Base-by-base conservation (phyloP, 2,888 invertebrate genomes). In the Vesta saturnalis region DNA sequence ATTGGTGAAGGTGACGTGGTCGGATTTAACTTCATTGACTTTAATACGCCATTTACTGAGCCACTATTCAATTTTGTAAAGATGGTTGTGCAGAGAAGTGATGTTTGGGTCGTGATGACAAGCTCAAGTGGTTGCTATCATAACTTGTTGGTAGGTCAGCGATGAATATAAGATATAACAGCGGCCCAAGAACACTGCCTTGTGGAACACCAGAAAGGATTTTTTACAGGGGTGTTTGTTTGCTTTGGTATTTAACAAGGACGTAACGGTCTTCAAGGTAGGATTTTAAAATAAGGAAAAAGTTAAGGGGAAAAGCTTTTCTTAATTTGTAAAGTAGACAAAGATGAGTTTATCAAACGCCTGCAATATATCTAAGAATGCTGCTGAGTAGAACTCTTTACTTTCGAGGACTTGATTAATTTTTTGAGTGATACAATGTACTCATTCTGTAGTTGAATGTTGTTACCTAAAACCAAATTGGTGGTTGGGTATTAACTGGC, bases 181-280 rank as follows among this genome's bases (percentile, higher is more conserved):
- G 46, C n/a, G 49, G 49, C 15, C 49, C 49, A 5, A 49, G 5
- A 49, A 49, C 19, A 16, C 49, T 49, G 49, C 49, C 43, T 14
- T 43, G 43, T 2, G 16, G 49, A 10, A 49, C 49, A 49, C 49
- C 49, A 3, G 19, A 6, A 15, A 10, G 1, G 16, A 49, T 49
- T 5, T 4, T 6, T 10, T 49, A 16, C 14, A 14, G 16, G 49
- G 5, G 14, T n/a, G 49, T 15, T 49, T 4, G 16, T 5, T 16
- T 19, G 19, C 16, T 4, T 3, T 5, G 4, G 5, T 49, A 16
- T 49, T 10, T 49, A 1, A 49, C 49, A 15, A 16, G 14, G 15
- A 16, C 10, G n/a, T 4, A n/a, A n/a, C 43, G 10, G 5, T 43
- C 30, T 4, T 4, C 10, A 6, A 30, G 10, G 10, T 30, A 30